Evolutionary conservation across 2,888 invertebrate genomes (phyloP).

Genomic region (Helleia helle): DNA sequence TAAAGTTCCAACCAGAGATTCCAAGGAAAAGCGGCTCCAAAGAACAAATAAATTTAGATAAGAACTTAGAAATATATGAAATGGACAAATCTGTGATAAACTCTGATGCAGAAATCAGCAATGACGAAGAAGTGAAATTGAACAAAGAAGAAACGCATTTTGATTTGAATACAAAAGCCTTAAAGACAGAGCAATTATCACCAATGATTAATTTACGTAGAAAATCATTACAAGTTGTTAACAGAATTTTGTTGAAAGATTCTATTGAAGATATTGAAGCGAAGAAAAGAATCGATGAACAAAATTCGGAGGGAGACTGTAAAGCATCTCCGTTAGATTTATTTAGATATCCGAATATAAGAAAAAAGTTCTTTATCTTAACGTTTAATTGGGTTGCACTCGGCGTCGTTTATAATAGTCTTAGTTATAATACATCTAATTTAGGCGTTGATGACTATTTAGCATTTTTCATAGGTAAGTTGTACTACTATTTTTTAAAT

Average conservation of each 20-base stretch:
- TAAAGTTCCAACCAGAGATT: slow-evolving; percentile 47
- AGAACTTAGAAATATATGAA: slow-evolving; percentile 42
- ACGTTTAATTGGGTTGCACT: slow-evolving; percentile 79
- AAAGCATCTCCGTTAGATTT: slow-evolving; percentile 77
- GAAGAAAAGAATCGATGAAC: slow-evolving; percentile 54
- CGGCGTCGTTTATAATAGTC: slow-evolving; percentile 79
- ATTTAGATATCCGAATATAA: slow-evolving; percentile 77
- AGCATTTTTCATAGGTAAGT: slow-evolving; percentile 78
- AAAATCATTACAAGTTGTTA: slow-evolving; percentile 50
- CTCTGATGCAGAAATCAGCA: slow-evolving; percentile 22
- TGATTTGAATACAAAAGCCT: slow-evolving; percentile 39
- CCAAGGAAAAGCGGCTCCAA: slow-evolving; percentile 29
- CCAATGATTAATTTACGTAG: slow-evolving; percentile 43
- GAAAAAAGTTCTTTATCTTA: slow-evolving; percentile 77
- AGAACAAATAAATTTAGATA: slow-evolving; percentile 34
- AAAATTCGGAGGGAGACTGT: slow-evolving; percentile 59
- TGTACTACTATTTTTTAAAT: too few species aligned
- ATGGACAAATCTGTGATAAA: slow-evolving; percentile 43
- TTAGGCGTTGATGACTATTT: slow-evolving; percentile 79
- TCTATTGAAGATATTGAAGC: slow-evolving; percentile 42
- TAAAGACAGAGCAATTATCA: slow-evolving; percentile 45
- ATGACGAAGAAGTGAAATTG: slow-evolving; percentile 20
- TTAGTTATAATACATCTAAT: slow-evolving; percentile 79
- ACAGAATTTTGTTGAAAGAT: slow-evolving; percentile 44
- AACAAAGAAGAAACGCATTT: slow-evolving; percentile 26